Base-by-base conservation (phyloP, 2,113 vertebrate species). In the Zapus hudsonius region DNA sequence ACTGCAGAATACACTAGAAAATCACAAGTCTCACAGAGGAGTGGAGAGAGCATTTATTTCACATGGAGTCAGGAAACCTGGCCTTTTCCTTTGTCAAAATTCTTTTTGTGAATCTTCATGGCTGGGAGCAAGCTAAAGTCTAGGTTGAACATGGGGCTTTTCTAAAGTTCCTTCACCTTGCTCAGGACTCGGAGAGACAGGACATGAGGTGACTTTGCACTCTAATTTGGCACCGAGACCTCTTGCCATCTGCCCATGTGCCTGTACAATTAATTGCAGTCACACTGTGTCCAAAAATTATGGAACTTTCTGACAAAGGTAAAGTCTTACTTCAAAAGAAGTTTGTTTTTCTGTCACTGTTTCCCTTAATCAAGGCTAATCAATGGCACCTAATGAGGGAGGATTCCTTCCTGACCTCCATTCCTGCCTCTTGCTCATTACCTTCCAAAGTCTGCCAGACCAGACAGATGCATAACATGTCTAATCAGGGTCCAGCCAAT, bases 401-500 rank as follows among this genome's bases (percentile, higher is more conserved):
- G 27, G 19, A 25, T 36, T 76, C 33, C 52, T 61, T 92, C 75
- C 0, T 1, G 19, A 79, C 16, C 47, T 90, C 40, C 7, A 27
- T 82, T 42, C 25, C 25, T n/a, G 31, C n/a, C 44, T 42, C 15
- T 33, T 69, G 27, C 31, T 67, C 63, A 36, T 83, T 89, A 70
- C 74, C 33, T 94, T 86, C 38, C 33, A 69, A 89, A 92, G 83
- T 55, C 78, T 22, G 66, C 57, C 66, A 79, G 72, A 75, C 64
- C 29, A 67, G 72, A 86, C 0, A n/a, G 59, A 36, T 44, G 22
- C 12, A 13, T 40, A 29, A 83, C 17, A 20, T 86, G 75, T 44
- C 66, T 93, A 44, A 91, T 93, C 80, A 91, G 70, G 57, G 29
- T 57, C 90, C 40, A 86, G 17, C 40, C 61, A 80, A 55, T 90